Evolutionary conservation across 2,797 vertebrate genomes (phyloP).

Genomic region (Halcyon leucocephala): DNA sequence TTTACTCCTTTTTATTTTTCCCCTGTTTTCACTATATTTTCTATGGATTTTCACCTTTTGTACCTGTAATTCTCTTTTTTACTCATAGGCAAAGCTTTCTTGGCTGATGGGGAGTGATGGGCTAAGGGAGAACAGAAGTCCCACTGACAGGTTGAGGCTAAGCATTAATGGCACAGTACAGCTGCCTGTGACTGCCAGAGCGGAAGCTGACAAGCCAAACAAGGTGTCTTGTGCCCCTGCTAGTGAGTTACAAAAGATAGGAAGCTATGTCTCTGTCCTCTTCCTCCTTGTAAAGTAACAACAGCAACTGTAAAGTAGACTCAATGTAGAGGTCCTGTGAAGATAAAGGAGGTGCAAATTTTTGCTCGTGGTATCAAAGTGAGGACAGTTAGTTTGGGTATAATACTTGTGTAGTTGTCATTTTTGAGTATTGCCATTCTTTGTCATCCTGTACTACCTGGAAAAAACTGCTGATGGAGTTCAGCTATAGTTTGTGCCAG

Average conservation of each 20-base stretch:
- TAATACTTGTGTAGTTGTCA: neutral
- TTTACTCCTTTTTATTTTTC: neutral
- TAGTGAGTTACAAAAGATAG: neutral
- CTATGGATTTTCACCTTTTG: neutral
- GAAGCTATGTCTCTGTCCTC: neutral
- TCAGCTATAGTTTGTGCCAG: neutral
- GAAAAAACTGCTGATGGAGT: neutral
- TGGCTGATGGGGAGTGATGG: neutral
- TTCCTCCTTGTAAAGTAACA: neutral
- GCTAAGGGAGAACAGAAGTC: neutral
- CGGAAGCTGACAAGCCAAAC: neutral
- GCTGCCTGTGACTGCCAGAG: neutral
- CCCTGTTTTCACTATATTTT: neutral
- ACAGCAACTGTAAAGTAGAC: neutral
- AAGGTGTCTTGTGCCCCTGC: neutral
- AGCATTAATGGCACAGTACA: neutral
- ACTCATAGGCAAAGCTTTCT: neutral
- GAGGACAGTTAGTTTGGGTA: neutral
- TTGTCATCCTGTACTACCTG: neutral
- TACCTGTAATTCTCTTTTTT: neutral
- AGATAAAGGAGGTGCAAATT: neutral
- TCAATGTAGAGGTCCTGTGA: neutral
- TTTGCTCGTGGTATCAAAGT: too few relatives aligned
- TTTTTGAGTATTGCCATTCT: neutral
- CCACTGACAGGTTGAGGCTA: neutral